Base-by-base conservation (phyloP, 37 sponge, comb jelly and placozoan species). In the Chondrilla cf. caribensis region DNA sequence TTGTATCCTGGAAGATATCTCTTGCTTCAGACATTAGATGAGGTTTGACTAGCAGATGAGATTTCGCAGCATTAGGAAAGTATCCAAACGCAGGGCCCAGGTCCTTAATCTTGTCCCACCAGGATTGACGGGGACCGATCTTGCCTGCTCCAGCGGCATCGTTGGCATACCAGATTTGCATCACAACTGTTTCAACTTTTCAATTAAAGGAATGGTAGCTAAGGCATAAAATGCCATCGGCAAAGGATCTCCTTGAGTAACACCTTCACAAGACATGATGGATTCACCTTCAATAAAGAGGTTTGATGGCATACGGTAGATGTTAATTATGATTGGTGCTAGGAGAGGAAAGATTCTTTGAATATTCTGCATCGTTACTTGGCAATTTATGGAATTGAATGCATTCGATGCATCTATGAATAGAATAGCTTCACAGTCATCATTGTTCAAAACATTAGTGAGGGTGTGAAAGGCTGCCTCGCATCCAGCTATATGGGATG, bases 391-490 rank as follows among this genome's bases (percentile, higher is more conserved):
- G 18, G 79, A 79, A 38, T 79, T 79, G 32, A 79, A 79, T 22
- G 79, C 79, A 78, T 78, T 78, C 3, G 59, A 31, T 55, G 79
- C 79, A 58, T 79, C 58, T 4, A 79, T 36, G 8, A 79, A 58
- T n/a, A 54, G 58, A n/a, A 79, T 24, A 6, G 59, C 79, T 32
- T 55, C 59, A 58, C 79, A 79, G 1, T 79, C 79, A 24, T 55
- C 59, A 1, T 11, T 54, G 7, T 55, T 18, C 22, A 79, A 79
- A 36, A 58, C 54, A 58, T 79, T 58, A 19, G 58, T 79, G 58
- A 79, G 79, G 17, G 79, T 32, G 39, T 79, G 79, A 32, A 79
- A 55, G 3, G 79, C 79, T 26, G 79, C 58, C 58, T 79, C 79
- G 25, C 79, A 79, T 3, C 79, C 79, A 79, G 59, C 58, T 2